phyloP scores from a whole-genome alignment of 2,888 invertebrate genomes.

The Stenurella melanura region DNA sequence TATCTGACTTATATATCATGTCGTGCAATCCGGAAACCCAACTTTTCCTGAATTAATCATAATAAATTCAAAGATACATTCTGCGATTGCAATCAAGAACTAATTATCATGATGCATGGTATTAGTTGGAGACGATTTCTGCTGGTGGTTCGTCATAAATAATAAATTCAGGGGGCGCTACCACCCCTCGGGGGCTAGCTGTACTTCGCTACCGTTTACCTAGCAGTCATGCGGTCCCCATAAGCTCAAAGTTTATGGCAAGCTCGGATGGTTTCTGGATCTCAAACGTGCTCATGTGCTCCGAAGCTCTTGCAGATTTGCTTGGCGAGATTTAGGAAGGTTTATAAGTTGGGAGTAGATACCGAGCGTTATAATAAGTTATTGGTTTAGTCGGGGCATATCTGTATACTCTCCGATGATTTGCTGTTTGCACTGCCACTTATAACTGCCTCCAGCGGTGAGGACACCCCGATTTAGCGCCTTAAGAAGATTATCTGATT shows the following conservation, averaged over 20 bases:
- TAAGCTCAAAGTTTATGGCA: constrained; percentile 73
- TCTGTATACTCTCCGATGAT: constrained; percentile 70
- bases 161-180: constrained; percentile 51
- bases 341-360: constrained; percentile 68
- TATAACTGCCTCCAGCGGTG: constrained; percentile 54
- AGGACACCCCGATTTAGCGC: constrained; percentile 57
- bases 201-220: constrained; percentile 61
- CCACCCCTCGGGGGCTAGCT: constrained; percentile 41
- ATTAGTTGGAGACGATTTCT: constrained; percentile 60
- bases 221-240: constrained; percentile 72
- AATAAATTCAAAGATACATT: constrained; percentile 47
- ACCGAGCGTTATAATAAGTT: constrained; percentile 66
- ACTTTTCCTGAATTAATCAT: constrained; percentile 41
- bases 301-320: constrained; percentile 68
- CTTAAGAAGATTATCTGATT: constrained; percentile 60
- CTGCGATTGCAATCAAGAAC: constrained; percentile 55
- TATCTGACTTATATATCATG: not conserved
- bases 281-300: constrained; percentile 70
- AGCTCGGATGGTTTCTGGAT: constrained; percentile 70
- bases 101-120: constrained; percentile 59
- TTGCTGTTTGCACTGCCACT: constrained; percentile 64
- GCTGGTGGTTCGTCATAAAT: constrained; percentile 56
- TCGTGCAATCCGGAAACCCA: not conserved
- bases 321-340: constrained; percentile 70
- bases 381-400: constrained; percentile 70